Percentiles rank a stretch among this genome's conserved stretches.
These are phyloP conservation scores for Bombus waltoni DNA, from an alignment of 1,140 invertebrate genomes.

Conservation along the genomic window DNA sequence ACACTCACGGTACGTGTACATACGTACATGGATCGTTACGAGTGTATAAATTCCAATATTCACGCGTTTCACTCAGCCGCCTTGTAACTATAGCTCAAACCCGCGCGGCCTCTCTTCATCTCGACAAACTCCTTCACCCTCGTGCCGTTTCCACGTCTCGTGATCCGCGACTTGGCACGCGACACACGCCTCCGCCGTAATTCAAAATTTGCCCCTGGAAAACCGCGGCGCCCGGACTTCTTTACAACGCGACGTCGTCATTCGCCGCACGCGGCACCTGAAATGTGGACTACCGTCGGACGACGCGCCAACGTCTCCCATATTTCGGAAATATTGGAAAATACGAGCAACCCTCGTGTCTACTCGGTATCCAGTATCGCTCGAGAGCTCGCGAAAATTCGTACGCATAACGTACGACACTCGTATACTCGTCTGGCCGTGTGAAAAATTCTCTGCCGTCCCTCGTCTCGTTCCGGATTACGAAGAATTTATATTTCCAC, in stretches of 20 bases:
- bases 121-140: neutral
- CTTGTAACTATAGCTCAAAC: neutral
- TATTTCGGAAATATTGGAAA: conserved; percentile 43
- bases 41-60: neutral
- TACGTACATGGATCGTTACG: too few species aligned
- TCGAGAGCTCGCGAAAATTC: conserved; percentile 10
- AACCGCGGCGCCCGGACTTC: neutral
- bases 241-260: conserved; percentile 34
- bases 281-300: conserved; percentile 6
- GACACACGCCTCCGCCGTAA: conserved; percentile 2
- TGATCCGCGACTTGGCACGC: neutral
- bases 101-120: neutral
- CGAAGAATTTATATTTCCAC: conserved; percentile 34
- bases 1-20: too few species aligned
- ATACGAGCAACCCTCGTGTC: neutral
- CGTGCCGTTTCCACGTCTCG: neutral
- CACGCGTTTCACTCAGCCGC: neutral
- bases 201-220: neutral
- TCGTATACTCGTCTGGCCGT: neutral
- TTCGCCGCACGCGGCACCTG: conserved; percentile 25
- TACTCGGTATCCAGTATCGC: neutral
- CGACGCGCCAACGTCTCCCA: conserved; percentile 36
- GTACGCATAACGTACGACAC: conserved; percentile 31
- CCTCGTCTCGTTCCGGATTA: conserved; percentile 6
- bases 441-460: conserved; percentile 18